phyloP scores from a whole-genome alignment of 2,113 vertebrate genomes.

The Vidua chalybeata region DNA sequence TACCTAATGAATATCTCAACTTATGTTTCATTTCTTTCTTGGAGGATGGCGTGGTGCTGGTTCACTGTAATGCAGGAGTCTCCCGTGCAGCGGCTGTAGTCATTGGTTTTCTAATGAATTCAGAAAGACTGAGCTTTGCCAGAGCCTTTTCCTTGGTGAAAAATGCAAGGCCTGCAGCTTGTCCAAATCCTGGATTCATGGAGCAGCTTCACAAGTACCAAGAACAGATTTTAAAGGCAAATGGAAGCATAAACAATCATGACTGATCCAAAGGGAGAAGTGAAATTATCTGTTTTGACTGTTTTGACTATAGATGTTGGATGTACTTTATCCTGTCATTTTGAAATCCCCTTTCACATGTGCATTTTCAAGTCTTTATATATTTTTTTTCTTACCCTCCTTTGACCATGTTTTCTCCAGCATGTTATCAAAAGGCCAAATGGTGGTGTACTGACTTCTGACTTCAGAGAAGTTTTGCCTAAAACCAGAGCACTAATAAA shows the following conservation, averaged over 20 bases:
- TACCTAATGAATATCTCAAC: background rate
- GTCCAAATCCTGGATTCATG: constrained; percentile 91
- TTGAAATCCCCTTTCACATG: background rate
- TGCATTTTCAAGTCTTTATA: background rate
- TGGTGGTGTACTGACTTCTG: background rate
- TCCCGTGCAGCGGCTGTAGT: constrained; percentile 88
- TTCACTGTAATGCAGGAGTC: constrained; percentile 94
- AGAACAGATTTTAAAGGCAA: constrained; percentile 56
- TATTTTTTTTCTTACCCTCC: background rate
- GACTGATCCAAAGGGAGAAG: constrained; percentile 10
- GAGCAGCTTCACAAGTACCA: constrained; percentile 89
- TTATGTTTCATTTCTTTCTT: constrained; percentile 15
- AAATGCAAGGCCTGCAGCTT: constrained; percentile 81
- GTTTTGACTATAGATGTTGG: background rate
- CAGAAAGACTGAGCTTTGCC: constrained; percentile 82
- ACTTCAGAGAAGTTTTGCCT: background rate
- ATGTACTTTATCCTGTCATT: background rate
- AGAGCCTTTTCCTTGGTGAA: constrained; percentile 86
- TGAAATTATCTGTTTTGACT: background rate
- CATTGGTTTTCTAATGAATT: constrained; percentile 91
- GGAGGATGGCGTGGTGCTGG: constrained; percentile 89
- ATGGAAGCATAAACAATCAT: constrained; percentile 32
- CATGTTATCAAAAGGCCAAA: background rate
- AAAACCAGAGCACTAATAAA: background rate
- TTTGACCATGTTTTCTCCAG: background rate